phyloP scores from a whole-genome alignment of 2,888 invertebrate genomes.

The Cheilosia pagana region DNA sequence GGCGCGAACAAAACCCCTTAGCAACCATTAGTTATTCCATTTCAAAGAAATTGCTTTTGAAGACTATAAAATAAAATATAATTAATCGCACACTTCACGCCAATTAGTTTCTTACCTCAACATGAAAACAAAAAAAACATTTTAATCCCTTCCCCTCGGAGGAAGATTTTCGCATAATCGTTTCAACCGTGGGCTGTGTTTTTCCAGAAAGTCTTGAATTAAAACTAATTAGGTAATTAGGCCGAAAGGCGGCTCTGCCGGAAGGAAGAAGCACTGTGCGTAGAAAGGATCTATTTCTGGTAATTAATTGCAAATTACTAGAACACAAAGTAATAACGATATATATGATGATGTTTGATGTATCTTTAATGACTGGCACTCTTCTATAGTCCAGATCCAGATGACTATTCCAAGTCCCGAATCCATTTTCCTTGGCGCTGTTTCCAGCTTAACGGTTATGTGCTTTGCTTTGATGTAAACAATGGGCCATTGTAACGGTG shows the following conservation, averaged over 20 bases:
- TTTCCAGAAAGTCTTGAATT: neutral
- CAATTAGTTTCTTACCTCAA: too few species aligned
- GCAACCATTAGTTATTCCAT: too few species aligned
- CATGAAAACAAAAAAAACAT: too few species aligned
- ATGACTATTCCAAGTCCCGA: neutral
- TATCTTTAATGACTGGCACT: conserved; percentile 16
- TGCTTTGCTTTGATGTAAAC: conserved; percentile 19
- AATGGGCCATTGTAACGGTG: neutral
- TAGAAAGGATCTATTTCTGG: conserved; percentile 37
- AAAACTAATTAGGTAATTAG: conserved; percentile 47
- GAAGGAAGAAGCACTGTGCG: neutral
- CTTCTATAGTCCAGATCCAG: conserved; percentile 16
- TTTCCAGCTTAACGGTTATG: conserved; percentile 18
- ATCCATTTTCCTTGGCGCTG: neutral
- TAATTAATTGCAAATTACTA: conserved; percentile 56
- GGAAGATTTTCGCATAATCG: neutral
- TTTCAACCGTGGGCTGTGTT: neutral
- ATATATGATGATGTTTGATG: conserved; percentile 49
- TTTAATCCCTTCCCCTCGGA: neutral
- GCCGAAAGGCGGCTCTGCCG: neutral
- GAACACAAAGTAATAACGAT: conserved; percentile 48
- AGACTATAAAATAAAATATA: too few species aligned
- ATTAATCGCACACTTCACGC: neutral
- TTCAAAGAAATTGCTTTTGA: too few species aligned
- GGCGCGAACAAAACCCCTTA: too few species aligned